A percentile compares a stretch with the other conserved stretches of the same genome.
These are phyloP conservation scores for Mycetomoellerius zeteki DNA, from an alignment of 1,140 invertebrate genomes.

Conservation along the genomic window DNA sequence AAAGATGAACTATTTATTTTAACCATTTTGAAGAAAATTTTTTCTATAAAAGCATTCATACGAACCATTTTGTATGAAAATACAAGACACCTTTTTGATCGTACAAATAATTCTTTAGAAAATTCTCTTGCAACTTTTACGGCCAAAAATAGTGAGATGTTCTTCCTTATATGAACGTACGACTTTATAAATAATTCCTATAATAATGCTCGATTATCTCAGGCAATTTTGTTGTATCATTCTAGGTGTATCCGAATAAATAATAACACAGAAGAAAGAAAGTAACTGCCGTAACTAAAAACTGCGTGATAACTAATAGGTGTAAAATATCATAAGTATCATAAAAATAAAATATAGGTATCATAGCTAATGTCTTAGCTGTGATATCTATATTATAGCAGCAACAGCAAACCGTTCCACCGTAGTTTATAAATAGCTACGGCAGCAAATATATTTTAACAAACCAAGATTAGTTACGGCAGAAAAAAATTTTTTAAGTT, in stretches of 20 bases:
- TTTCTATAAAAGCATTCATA: background rate
- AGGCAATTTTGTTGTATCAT: background rate
- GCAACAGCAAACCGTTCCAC: too few relatives aligned
- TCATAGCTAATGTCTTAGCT: too few relatives aligned
- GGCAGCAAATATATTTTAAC: too few relatives aligned
- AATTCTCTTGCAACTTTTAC: conserved; percentile 1
- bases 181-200: conserved; percentile 9
- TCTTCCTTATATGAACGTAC: background rate
- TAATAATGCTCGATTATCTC: background rate
- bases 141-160: background rate
- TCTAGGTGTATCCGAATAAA: background rate
- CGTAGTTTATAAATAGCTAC: too few relatives aligned
- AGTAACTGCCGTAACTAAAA: too few relatives aligned
- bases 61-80: background rate
- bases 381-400: too few relatives aligned
- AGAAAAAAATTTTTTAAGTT: background rate
- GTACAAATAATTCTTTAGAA: background rate
- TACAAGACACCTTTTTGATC: background rate
- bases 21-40: background rate
- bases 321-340: too few relatives aligned
- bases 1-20: background rate
- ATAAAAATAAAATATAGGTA: too few relatives aligned
- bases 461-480: too few relatives aligned
- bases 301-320: too few relatives aligned
- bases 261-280: background rate